These are phyloP conservation scores for Coelopa pilipes DNA, from an alignment of 2,888 invertebrate species.

Conservation along the genomic window DNA sequence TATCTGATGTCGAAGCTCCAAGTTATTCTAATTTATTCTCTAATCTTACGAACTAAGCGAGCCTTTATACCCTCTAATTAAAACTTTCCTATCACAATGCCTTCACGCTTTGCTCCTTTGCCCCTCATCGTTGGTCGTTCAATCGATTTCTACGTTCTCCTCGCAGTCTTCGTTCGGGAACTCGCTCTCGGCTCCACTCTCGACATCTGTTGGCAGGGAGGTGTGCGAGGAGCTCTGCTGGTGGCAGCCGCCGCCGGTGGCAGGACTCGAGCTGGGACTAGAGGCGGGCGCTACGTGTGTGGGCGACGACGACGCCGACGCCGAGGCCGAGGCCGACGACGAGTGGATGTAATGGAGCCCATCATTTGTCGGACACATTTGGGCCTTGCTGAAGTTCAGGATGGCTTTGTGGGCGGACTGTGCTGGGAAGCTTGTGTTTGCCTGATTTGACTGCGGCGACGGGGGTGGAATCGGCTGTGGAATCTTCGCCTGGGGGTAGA, in stretches of 20 bases:
- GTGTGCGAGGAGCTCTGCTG: conserved; percentile 22
- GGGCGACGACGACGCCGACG: conserved; percentile 58
- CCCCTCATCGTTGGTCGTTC: conserved; percentile 3
- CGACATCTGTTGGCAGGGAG: conserved; percentile 40
- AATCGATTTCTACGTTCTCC: conserved; percentile 68
- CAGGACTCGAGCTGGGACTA: conserved; percentile 51
- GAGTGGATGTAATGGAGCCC: conserved; percentile 41
- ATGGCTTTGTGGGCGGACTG: conserved; percentile 38
- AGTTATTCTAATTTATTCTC: neutral
- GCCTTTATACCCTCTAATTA: conserved; percentile 22
- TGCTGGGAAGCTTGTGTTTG: conserved; percentile 27
- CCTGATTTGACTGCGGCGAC: conserved; percentile 43
- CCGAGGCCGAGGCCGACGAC: conserved; percentile 55
- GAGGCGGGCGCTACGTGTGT: conserved; percentile 44
- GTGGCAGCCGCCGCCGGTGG: conserved; percentile 35
- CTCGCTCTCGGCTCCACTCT: conserved; percentile 55
- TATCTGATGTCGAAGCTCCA: neutral
- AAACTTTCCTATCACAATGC: conserved; percentile 40
- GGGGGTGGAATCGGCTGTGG: conserved; percentile 66
- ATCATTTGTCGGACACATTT: conserved; percentile 24
- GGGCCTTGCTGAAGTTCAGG: conserved; percentile 36
- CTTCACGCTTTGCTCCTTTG: neutral
- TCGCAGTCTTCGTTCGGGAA: conserved; percentile 62
- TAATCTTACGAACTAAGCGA: neutral
- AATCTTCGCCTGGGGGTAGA: conserved; percentile 65